Percentiles rank a stretch among this genome's conserved stretches.
Conservation (phyloP, 2,113 vertebrate species). For the Corythoichthys intestinalis region DNA sequence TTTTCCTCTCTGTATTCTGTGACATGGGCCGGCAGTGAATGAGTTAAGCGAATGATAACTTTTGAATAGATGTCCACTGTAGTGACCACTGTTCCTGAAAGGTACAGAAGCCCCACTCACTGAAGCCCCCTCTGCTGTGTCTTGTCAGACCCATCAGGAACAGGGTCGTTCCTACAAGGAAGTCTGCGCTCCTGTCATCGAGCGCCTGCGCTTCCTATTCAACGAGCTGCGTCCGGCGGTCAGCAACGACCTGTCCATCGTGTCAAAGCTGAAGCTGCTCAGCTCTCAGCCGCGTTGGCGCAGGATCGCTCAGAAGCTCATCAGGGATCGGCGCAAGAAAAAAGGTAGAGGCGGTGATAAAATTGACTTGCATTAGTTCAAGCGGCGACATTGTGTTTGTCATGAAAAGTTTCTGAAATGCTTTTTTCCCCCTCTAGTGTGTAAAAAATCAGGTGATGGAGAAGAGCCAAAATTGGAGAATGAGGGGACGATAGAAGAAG, state of each 20-base stretch:
- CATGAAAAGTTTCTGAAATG: not conserved
- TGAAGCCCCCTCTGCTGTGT: not conserved
- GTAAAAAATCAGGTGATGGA: constrained; percentile 88
- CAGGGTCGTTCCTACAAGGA: constrained; percentile 98
- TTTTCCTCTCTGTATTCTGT: no score
- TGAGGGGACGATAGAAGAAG: constrained; percentile 88
- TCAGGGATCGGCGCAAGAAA: constrained; percentile 89
- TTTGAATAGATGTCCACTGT: no score
- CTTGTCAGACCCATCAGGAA: constrained; percentile 90
- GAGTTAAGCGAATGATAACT: no score
- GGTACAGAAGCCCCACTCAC: not conserved
- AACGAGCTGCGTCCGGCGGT: constrained; percentile 94
- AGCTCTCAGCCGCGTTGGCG: constrained; percentile 93
- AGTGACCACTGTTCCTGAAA: not conserved
- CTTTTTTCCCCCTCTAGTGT: constrained; percentile 66
- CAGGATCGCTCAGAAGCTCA: constrained; percentile 88
- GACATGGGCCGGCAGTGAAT: no score
- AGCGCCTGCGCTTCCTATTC: constrained; percentile 92
- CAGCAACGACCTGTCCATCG: constrained; percentile 91
- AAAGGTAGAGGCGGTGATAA: constrained; percentile 69
- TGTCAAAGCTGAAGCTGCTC: constrained; percentile 91
- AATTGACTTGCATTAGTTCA: not conserved
- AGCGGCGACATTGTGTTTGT: not conserved
- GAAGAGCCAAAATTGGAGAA: constrained; percentile 92
- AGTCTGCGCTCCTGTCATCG: constrained; percentile 95